Conservation (phyloP, 2,113 vertebrate species). For the Chaenogobius annularis region DNA sequence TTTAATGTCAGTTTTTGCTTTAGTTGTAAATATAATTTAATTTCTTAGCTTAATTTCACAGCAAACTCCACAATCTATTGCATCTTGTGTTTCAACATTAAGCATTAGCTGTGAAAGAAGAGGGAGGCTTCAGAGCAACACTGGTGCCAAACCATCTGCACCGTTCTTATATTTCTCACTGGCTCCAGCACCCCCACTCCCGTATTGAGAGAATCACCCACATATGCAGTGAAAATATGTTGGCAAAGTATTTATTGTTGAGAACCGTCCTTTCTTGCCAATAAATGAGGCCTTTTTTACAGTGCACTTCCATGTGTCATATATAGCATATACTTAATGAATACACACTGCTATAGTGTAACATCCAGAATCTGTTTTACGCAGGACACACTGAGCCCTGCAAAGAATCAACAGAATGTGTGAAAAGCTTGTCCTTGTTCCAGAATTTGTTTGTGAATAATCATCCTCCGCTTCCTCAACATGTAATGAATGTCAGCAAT, state of each 20-base stretch:
- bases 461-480: slow-evolving; percentile 55
- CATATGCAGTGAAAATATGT: slow-evolving; percentile 53
- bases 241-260: slow-evolving; percentile 35
- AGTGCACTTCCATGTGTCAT: slow-evolving; percentile 12
- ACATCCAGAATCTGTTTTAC: slow-evolving; percentile 32
- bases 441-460: slow-evolving; percentile 47
- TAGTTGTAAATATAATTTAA: background rate
- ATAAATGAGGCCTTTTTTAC: background rate
- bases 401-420: slow-evolving; percentile 43
- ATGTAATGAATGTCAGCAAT: slow-evolving; percentile 50
- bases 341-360: slow-evolving; percentile 15
- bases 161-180: slow-evolving; percentile 37
- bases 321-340: slow-evolving; percentile 11
- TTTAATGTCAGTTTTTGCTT: background rate
- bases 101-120: slow-evolving; percentile 7
- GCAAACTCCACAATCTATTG: slow-evolving; percentile 1
- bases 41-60: background rate
- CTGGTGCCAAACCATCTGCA: slow-evolving; percentile 38
- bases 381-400: slow-evolving; percentile 22
- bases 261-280: slow-evolving; percentile 22
- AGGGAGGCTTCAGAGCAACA: slow-evolving; percentile 15
- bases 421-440: slow-evolving; percentile 53
- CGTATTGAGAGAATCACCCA: slow-evolving; percentile 32
- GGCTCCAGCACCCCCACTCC: slow-evolving; percentile 28
- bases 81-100: slow-evolving; percentile 14